Base-by-base conservation (phyloP, 2,113 vertebrate genomes). In the Pelecanoides urinatrix region DNA sequence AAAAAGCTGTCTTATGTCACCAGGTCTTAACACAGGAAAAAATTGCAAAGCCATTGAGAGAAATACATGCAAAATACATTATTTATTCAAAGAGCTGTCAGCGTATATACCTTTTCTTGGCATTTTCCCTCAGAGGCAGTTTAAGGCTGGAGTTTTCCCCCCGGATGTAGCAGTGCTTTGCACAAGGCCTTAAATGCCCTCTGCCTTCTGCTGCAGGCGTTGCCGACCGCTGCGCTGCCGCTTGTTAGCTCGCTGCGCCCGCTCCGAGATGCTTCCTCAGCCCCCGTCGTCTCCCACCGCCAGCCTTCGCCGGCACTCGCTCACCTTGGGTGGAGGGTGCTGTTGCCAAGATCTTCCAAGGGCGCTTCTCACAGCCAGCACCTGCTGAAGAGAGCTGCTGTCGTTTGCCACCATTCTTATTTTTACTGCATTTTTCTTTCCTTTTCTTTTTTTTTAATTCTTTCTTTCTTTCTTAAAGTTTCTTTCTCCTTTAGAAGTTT, bases 251-350 rank as follows among this genome's bases (percentile, higher is more conserved):
- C 3, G 0, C 32, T 50, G 50, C 59, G 6, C 27, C 45, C 27
- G 62, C 34, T 32, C 80, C 0, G 0, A 49, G 34, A 16, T 25
- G 10, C 20, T 75, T 32, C 40, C 42, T 66, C 25, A 27, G 36
- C 58, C 55, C 65, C 36, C 4, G 0, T 18, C 6, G 2, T 70
- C n/a, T 58, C 49, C 53, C 56, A 63, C 27, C 0, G 0, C 20
- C 59, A 71, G 45, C n/a, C 25, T 80, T 56, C 7, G 2, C 50
- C 4, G 2, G 36, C 50, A 21, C 42, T 62, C 1, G 0, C 29
- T 68, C 1, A 6, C 65, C 30, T n/a, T 58, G 44, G 53, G 13
- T 34, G 2, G 2, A 61, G 75, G 42, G 7, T 82, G 10, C 58
- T 80, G 36, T 16, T 84, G 83, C 70, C 92, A 85, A 89, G 47